phyloP scores from a whole-genome alignment of 1,140 invertebrate species.

The Dermatophagoides farinae region DNA sequence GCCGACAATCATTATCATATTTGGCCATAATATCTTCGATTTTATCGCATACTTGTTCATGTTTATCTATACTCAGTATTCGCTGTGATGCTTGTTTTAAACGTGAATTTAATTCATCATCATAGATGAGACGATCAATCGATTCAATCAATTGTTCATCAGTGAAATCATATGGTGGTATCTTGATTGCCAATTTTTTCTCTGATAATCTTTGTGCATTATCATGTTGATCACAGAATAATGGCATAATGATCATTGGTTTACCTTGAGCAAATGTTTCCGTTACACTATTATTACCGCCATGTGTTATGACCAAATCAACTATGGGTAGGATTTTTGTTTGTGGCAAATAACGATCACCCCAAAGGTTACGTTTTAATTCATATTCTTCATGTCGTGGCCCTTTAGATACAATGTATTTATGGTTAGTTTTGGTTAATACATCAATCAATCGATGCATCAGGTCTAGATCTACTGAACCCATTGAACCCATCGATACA shows the following conservation, averaged over 20 bases:
- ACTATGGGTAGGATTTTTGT: neutral
- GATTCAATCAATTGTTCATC: conserved; percentile 2
- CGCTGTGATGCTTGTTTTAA: neutral
- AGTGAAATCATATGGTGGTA: conserved; percentile 13
- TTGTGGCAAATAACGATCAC: conserved; percentile 10
- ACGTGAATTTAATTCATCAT: neutral
- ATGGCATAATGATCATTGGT: conserved; percentile 5
- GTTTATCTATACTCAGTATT: neutral
- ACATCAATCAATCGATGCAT: conserved; percentile 14
- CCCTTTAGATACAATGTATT: conserved; percentile 12
- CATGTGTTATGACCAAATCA: conserved; percentile 23
- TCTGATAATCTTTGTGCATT: conserved; percentile 17
- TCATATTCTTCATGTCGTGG: neutral
- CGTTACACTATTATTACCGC: conserved; percentile 21
- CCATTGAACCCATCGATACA: conserved; percentile 13
- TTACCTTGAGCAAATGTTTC: conserved; percentile 7
- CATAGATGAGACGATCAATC: neutral
- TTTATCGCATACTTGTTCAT: neutral
- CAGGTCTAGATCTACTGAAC: conserved; percentile 17
- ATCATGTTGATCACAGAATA: conserved; percentile 14
- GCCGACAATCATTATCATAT: too few species aligned
- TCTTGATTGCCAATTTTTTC: neutral
- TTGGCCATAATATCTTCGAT: too few species aligned
- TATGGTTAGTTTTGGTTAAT: conserved; percentile 9
- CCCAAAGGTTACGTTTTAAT: conserved; percentile 14